Percentiles rank a stretch among this genome's conserved stretches.
These are phyloP conservation scores for Lates japonicus DNA, from an alignment of 2,797 vertebrate species.

Conservation along the genomic window DNA sequence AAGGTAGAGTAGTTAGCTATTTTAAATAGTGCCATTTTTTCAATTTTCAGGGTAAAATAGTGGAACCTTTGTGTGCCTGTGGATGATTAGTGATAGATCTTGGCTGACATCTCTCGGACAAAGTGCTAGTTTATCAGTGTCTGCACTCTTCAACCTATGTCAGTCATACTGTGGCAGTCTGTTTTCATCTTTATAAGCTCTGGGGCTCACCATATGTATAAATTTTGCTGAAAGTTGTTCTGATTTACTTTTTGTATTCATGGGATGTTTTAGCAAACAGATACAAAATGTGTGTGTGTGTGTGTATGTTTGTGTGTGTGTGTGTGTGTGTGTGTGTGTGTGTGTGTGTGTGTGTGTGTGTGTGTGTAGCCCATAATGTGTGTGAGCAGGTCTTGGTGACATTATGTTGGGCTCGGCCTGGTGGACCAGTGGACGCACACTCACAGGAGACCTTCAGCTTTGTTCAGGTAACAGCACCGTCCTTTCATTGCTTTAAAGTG, in stretches of 20 bases:
- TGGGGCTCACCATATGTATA: constrained; percentile 28
- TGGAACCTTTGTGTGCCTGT: background rate
- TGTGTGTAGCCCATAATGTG: constrained; percentile 88
- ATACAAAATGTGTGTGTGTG: no score
- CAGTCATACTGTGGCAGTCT: constrained; percentile 27
- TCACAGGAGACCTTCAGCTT: constrained; percentile 90
- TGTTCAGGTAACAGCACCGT: constrained; percentile 66
- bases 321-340: background rate
- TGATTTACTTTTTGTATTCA: no score
- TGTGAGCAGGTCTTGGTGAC: constrained; percentile 92
- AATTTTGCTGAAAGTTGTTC: no score
- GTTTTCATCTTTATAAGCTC: constrained; percentile 59
- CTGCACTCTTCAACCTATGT: constrained; percentile 35
- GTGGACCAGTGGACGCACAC: constrained; percentile 83
- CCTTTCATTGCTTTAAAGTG: background rate
- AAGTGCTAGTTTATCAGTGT: constrained; percentile 41
- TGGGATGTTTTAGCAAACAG: no score
- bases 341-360: constrained; percentile 17
- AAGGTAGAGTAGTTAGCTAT: no score
- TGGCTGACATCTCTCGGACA: constrained; percentile 39
- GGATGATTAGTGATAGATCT: constrained; percentile 17
- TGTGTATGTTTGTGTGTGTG: no score
- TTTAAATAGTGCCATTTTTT: no score
- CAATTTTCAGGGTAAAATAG: no score
- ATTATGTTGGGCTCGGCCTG: constrained; percentile 88